phyloP scores from a whole-genome alignment of 2,797 vertebrate genomes.

The Epinephelus awoara region DNA sequence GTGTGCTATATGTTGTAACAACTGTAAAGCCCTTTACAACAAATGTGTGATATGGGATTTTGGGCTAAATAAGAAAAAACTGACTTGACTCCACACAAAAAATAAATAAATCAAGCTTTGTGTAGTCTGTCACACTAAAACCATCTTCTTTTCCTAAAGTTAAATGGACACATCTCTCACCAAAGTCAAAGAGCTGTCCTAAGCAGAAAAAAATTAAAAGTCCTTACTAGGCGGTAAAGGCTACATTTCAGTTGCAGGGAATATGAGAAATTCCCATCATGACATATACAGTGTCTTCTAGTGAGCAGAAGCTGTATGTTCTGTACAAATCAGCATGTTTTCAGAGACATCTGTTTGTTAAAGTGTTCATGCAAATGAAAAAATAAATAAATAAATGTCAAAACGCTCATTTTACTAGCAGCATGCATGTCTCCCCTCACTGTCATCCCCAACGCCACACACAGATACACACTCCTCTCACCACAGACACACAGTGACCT shows the following conservation, averaged over 20 bases:
- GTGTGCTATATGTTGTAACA: neutral
- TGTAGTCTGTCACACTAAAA: neutral
- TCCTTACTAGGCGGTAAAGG: neutral
- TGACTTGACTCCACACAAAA: neutral
- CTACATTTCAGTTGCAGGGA: neutral
- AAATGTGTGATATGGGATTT: neutral
- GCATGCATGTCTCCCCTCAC: neutral
- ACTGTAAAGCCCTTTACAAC: too few species aligned
- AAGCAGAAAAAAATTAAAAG: neutral
- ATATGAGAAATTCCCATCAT: neutral
- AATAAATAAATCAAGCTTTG: too few species aligned
- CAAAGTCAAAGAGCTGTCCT: neutral
- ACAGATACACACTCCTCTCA: slow-evolving; percentile 15
- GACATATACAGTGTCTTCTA: neutral
- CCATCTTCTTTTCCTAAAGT: neutral
- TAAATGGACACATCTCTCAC: neutral
- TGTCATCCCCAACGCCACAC: slow-evolving; percentile 19
- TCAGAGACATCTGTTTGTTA: neutral
- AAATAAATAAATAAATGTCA: slow-evolving; percentile 32
- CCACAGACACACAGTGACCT: slow-evolving; percentile 16
- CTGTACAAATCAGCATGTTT: slow-evolving; percentile 9
- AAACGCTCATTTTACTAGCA: slow-evolving; percentile 16
- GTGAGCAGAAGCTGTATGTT: slow-evolving; percentile 2
- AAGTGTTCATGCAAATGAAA: slow-evolving; percentile 21
- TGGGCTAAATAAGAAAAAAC: neutral